Evolutionary conservation across 2,113 vertebrate species (phyloP), one percentile per base, ranked within the genome.

Genomic region (Petrocephalus microphthalmus): DNA sequence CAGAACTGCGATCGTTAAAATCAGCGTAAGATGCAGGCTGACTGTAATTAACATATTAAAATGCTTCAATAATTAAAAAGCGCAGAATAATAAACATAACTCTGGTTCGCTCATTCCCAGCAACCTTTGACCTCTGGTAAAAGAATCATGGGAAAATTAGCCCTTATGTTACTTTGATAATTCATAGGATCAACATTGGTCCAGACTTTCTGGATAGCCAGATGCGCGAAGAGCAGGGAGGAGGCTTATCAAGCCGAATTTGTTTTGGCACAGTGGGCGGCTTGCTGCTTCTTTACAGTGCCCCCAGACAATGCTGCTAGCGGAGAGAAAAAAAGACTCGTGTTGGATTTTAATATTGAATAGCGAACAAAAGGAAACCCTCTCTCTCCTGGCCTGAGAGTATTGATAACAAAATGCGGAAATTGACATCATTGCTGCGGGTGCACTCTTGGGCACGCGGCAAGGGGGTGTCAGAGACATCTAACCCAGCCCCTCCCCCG

Each of bases 371-470:
- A 83, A 47, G 19, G 45, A 45, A 83, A 20, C 7, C 20, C 20
- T 37, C 45, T 45, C 81, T 83, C 81, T 47, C 45, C 45, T 83
- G 81, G 7, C 81, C 45, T 49, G 81, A 83, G 37, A 83, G 45
- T 47, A 45, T n/a, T n/a, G 81, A 83, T 83, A 83, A 83, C 81
- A 0, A 45, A 83, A 83, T 83, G 81, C 49, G 81, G 81, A 83
- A 83, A 49, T 47, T 83, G 37, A 83, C 81, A 83, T 83, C 15
- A 47, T 49, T 83, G 20, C 81, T 22, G 20, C 19, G 1, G 45
- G 19, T 22, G 45, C 45, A 83, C 45, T 45, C 19, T 49, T 49
- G 81, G 22, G 45, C 45, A 11, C 10, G 37, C 37, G 22, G 81
- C 81, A 49, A n/a, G 19, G 19, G 37, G 81, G 49, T 45, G 20